Conservation (phyloP, 2,888 invertebrate species). For the Hypomecis atomaria region DNA sequence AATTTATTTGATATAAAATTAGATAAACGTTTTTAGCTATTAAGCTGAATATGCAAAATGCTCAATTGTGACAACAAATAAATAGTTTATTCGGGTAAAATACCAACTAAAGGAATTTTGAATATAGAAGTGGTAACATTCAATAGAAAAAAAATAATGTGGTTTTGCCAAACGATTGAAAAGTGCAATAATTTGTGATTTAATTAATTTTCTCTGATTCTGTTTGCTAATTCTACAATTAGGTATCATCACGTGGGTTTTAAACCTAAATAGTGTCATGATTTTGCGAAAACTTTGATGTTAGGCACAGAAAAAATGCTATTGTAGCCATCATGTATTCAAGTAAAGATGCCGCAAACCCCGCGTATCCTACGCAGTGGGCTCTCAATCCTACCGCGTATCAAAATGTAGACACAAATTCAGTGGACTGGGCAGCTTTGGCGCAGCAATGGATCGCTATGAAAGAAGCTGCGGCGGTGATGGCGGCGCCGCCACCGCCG, state of each 20-base stretch:
- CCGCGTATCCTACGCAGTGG: constrained; percentile 90
- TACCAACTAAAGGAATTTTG: too few relatives aligned
- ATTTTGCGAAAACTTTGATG: constrained; percentile 12
- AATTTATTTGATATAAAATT: too few relatives aligned
- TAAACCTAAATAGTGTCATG: constrained; percentile 22
- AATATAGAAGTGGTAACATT: too few relatives aligned
- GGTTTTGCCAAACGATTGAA: background rate
- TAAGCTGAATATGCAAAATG: too few relatives aligned
- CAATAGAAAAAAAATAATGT: background rate
- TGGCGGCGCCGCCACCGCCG: constrained; percentile 86
- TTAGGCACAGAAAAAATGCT: constrained; percentile 32
- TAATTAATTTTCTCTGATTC: constrained; percentile 9
- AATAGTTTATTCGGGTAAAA: too few relatives aligned
- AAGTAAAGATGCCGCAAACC: constrained; percentile 86
- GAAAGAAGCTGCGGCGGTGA: constrained; percentile 89
- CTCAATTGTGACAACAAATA: too few relatives aligned
- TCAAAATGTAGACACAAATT: constrained; percentile 92
- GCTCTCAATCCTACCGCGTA: constrained; percentile 92
- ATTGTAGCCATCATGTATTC: constrained; percentile 77
- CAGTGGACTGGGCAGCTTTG: constrained; percentile 98
- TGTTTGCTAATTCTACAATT: background rate
- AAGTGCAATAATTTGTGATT: background rate
- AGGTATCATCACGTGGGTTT: constrained; percentile 2
- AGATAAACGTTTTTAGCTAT: too few relatives aligned
- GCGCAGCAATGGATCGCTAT: constrained; percentile 99